These are phyloP conservation scores for Drosophila bunnanda DNA, from an alignment of 2,888 invertebrate species.

Conservation along the genomic window DNA sequence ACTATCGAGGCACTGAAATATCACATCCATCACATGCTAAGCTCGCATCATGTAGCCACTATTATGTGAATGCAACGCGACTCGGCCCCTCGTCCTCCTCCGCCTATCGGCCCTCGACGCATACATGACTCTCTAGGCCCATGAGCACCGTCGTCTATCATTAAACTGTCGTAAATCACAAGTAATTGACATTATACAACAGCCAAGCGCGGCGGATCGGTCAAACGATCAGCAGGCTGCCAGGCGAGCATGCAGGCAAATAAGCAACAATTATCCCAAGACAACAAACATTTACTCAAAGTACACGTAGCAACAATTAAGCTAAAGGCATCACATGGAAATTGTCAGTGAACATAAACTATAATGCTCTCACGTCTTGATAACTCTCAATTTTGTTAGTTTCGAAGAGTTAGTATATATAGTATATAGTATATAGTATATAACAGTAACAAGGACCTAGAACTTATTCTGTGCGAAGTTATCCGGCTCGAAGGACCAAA, in stretches of 20 bases:
- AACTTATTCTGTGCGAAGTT: background rate
- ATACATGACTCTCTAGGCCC: constrained; percentile 21
- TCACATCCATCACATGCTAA: constrained; percentile 69
- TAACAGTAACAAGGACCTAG: background rate
- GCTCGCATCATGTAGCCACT: constrained; percentile 62
- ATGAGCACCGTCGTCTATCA: constrained; percentile 66
- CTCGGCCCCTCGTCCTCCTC: constrained; percentile 30
- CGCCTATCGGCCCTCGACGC: constrained; percentile 22
- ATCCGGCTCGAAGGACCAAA: constrained; percentile 1
- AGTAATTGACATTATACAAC: constrained; percentile 81
- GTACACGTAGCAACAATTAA: constrained; percentile 75
- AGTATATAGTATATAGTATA: background rate
- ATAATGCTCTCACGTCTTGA: background rate
- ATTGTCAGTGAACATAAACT: constrained; percentile 2
- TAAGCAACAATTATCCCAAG: constrained; percentile 73
- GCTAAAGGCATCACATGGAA: constrained; percentile 61
- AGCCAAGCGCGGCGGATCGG: constrained; percentile 38
- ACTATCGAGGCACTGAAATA: constrained; percentile 47
- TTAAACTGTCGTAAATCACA: constrained; percentile 81
- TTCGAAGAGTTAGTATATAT: background rate
- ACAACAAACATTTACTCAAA: constrained; percentile 57
- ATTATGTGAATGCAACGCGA: constrained; percentile 31
- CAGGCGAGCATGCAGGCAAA: constrained; percentile 51
- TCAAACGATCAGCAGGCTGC: constrained; percentile 17
- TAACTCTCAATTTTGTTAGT: background rate